Evolutionary conservation across 2,797 vertebrate species (phyloP).

Genomic region (Scomberomorus guttatus): DNA sequence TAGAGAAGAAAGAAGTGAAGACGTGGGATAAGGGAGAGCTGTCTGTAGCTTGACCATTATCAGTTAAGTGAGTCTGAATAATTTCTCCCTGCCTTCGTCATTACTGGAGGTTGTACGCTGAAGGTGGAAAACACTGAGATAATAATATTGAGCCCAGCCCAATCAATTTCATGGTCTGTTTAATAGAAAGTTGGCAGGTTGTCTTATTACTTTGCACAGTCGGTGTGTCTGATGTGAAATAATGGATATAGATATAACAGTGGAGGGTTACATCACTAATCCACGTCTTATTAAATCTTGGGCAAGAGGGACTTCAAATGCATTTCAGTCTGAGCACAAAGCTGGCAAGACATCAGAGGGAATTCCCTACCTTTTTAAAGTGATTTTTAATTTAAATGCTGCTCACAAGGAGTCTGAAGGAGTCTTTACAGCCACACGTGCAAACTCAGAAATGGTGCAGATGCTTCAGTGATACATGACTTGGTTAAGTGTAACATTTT

Average conservation of each 20-base stretch:
- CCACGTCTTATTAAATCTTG: conserved; percentile 40
- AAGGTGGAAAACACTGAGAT: conserved; percentile 52
- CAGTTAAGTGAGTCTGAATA: conserved; percentile 29
- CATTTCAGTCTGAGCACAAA: conserved; percentile 27
- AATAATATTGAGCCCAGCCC: conserved; percentile 50
- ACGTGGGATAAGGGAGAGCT: conserved; percentile 14
- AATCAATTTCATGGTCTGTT: conserved; percentile 68
- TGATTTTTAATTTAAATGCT: not conserved
- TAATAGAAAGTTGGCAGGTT: conserved; percentile 63
- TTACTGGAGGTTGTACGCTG: conserved; percentile 42
- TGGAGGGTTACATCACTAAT: conserved; percentile 41
- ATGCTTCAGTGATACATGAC: not conserved
- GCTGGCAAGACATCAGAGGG: not conserved
- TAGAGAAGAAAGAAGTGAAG: conserved; percentile 48
- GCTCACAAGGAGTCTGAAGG: not conserved
- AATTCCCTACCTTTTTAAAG: not conserved
- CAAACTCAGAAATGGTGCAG: not conserved
- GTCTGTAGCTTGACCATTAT: conserved; percentile 29
- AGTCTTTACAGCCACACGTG: not conserved
- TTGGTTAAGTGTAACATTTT: conserved; percentile 3
- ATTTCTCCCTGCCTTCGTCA: conserved; percentile 29
- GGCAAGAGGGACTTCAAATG: conserved; percentile 27
- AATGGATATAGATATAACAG: conserved; percentile 52
- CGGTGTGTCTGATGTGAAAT: conserved; percentile 59
- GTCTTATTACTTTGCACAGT: conserved; percentile 57